Percentiles rank a stretch among this genome's conserved stretches.
Conservation (phyloP, 1,140 invertebrate species). For the Lineus longissimus region DNA sequence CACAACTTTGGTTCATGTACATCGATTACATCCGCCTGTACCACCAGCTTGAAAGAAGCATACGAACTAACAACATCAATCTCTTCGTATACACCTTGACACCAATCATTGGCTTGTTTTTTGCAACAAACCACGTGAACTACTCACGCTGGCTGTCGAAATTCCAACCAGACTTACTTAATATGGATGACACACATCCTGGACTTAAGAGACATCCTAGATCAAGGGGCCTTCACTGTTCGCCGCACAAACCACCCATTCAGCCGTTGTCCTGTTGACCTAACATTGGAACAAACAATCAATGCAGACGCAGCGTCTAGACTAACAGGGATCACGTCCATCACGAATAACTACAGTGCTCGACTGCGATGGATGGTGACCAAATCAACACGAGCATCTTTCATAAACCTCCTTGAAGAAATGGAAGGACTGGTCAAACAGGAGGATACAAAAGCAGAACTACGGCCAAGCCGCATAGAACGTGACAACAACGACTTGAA, state of each 20-base stretch:
- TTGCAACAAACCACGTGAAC: slow-evolving; percentile 16
- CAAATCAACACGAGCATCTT: slow-evolving; percentile 1
- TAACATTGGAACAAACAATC: slow-evolving; percentile 24
- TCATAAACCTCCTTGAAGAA: background rate
- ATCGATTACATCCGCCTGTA: slow-evolving; percentile 11
- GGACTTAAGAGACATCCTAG: slow-evolving; percentile 6
- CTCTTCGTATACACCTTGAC: slow-evolving; percentile 9
- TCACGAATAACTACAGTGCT: background rate
- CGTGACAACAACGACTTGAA: background rate
- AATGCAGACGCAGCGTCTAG: slow-evolving; percentile 24
- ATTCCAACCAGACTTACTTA: slow-evolving; percentile 16
- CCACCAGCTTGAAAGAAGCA: slow-evolving; percentile 9
- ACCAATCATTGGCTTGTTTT: slow-evolving; percentile 15
- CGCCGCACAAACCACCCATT: slow-evolving; percentile 19
- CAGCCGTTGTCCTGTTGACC: slow-evolving; percentile 17
- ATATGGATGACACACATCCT: slow-evolving; percentile 18
- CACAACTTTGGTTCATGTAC: slow-evolving; percentile 22
- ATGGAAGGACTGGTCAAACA: background rate
- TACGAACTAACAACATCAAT: slow-evolving; percentile 16
- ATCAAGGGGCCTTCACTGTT: slow-evolving; percentile 19
- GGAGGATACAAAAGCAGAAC: background rate
- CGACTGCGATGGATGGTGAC: slow-evolving; percentile 22
- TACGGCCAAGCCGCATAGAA: background rate
- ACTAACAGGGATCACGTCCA: slow-evolving; percentile 17
- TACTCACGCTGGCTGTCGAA: slow-evolving; percentile 19